A percentile compares a stretch with the other conserved stretches of the same genome.
These are phyloP conservation scores for Coleophora flavipennella DNA, from an alignment of 2,888 invertebrate genomes.

Conservation along the genomic window DNA sequence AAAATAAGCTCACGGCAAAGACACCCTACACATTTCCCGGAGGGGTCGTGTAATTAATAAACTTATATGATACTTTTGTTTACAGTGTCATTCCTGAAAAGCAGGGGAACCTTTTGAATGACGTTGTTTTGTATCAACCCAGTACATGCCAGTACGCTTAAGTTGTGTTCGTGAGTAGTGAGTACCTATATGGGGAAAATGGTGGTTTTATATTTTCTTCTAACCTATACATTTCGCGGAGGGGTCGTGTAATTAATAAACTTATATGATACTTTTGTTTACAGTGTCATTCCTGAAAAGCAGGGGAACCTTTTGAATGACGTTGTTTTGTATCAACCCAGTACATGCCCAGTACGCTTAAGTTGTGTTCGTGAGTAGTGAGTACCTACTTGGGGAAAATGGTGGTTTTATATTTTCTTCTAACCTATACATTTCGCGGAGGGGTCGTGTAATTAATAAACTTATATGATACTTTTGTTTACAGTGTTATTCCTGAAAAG, in stretches of 20 bases:
- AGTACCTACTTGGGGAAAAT: no score
- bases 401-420: no score
- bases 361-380: conserved; percentile 10
- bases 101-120: conserved; percentile 33
- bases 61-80: conserved; percentile 74
- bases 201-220: no score
- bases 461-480: conserved; percentile 74
- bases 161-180: conserved; percentile 10
- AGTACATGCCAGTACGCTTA: not conserved
- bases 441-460: conserved; percentile 72
- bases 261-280: conserved; percentile 74
- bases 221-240: conserved; percentile 34
- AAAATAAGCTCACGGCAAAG: not conserved
- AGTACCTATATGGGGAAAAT: no score
- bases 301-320: conserved; percentile 31
- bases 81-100: conserved; percentile 66
- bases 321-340: conserved; percentile 9
- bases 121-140: conserved; percentile 10
- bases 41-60: conserved; percentile 72
- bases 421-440: conserved; percentile 34
- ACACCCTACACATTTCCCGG: conserved; percentile 26
- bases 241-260: conserved; percentile 72
- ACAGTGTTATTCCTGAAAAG: conserved; percentile 65
- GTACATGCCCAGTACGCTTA: no score
- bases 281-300: conserved; percentile 65